phyloP scores from a whole-genome alignment of 2,888 invertebrate genomes.

The Herminia tarsipennalis region DNA sequence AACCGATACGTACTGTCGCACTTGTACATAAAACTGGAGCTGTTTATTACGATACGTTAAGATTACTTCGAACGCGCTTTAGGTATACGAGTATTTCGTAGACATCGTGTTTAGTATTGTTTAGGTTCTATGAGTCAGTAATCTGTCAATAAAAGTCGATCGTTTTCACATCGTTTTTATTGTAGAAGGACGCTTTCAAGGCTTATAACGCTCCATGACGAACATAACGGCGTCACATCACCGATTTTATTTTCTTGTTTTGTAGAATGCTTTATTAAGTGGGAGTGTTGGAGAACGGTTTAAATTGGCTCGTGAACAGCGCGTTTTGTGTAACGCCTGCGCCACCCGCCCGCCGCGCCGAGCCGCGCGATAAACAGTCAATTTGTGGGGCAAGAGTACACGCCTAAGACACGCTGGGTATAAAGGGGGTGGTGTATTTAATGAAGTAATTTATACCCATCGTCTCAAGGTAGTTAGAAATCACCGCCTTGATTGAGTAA shows the following conservation, averaged over 20 bases:
- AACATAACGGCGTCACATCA: constrained; percentile 45
- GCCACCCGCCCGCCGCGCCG: too few species aligned
- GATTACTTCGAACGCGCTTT: too few species aligned
- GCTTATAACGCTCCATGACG: constrained; percentile 46
- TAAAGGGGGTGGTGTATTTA: constrained; percentile 59
- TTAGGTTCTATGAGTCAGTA: constrained; percentile 24
- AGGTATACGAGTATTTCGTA: too few species aligned
- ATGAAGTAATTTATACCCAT: constrained; percentile 69
- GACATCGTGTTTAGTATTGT: too few species aligned
- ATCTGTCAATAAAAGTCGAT: constrained; percentile 35
- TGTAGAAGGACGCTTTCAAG: too few species aligned
- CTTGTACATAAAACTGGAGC: too few species aligned
- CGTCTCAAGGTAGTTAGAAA: constrained; percentile 46
- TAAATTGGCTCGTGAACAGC: constrained; percentile 71
- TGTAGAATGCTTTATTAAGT: constrained; percentile 61
- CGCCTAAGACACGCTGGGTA: constrained; percentile 57
- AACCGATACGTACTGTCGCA: too few species aligned
- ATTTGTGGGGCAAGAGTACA: constrained; percentile 63
- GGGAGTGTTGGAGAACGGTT: constrained; percentile 56
- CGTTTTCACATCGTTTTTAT: constrained; percentile 34
- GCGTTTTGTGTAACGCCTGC: constrained; percentile 59
- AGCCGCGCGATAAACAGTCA: constrained; percentile 67
- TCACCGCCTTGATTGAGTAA: constrained; percentile 57
- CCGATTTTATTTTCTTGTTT: constrained; percentile 72
- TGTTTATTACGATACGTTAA: too few species aligned